A percentile compares a stretch with the other conserved stretches of the same genome.
These are phyloP conservation scores for Nephrotoma flavescens DNA, from an alignment of 2,888 invertebrate species.

Conservation along the genomic window DNA sequence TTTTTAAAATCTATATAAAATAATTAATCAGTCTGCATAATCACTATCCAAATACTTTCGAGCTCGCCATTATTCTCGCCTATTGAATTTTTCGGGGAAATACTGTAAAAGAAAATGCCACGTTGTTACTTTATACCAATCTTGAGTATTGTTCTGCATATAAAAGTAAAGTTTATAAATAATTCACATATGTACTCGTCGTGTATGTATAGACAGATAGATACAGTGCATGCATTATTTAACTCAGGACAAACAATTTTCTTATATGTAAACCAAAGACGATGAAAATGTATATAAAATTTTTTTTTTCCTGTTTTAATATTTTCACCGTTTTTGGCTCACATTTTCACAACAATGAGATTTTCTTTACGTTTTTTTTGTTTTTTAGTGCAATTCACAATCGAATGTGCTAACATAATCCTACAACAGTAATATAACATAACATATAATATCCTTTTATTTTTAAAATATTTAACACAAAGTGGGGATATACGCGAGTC, in stretches of 20 bases:
- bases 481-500: neutral
- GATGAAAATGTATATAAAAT: neutral
- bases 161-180: neutral
- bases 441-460: neutral
- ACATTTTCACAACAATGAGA: neutral
- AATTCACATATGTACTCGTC: conserved; percentile 2
- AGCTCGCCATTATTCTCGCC: neutral
- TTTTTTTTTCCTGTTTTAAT: neutral
- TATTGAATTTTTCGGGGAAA: neutral
- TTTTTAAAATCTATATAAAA: too few relatives aligned
- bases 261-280: neutral
- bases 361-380: neutral
- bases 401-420: neutral
- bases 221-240: conserved; percentile 5
- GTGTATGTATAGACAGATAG: neutral
- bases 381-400: neutral
- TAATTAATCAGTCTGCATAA: too few relatives aligned
- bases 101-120: neutral
- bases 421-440: neutral
- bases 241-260: neutral
- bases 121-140: neutral
- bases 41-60: neutral
- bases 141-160: neutral
- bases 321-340: neutral
- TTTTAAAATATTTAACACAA: neutral